Evolutionary conservation across 2,113 vertebrate species (phyloP), one percentile per base, ranked within the genome.

Genomic region (Hippolais icterina): DNA sequence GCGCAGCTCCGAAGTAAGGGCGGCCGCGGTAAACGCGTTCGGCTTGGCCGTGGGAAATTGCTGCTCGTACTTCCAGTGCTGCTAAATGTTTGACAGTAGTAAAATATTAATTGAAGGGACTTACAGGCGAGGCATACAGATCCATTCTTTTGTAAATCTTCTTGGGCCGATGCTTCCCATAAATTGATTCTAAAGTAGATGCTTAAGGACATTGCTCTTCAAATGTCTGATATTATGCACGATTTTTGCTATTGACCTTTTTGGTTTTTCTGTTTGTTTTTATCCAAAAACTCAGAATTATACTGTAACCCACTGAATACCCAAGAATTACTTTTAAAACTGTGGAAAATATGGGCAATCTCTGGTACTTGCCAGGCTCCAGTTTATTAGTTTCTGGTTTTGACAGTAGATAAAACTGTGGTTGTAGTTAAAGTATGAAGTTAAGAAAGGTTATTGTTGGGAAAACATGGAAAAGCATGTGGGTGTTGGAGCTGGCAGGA

Each of bases 1-100:
- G 98, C 98, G 4, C 99, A 99, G 91, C 97, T 99, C 60, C 99
- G 98, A 97, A 99, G 99, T 99, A 97, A 98, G 94, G 57, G 77
- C 14, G 21, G 0, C 27, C 47, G 12, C 17, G 27, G 54, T 39
- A 12, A 11, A 17, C 4, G 44, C 29, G 10, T 20, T 66, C 60
- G 19, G 10, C 15, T 75, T 14, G 23, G 63, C 50, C 12, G 4
- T 9, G 24, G 52, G 17, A 33, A 33, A 20, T 60, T 47, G 19
- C 47, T 9, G 17, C 29, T 52, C 5, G 22, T 28, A 1, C 31
- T 18, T 56, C 4, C 9, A 15, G n/a, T 25, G 8, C 35, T 53
- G 29, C n/a, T 46, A 46, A 61, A 53, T 39, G 27, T 8, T 56
- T 11, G 5, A 4, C 21, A 29, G 0, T 3, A 3, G 6, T 12